phyloP scores from a whole-genome alignment of 2,113 vertebrate species.

The Haliaeetus leucogaster region DNA sequence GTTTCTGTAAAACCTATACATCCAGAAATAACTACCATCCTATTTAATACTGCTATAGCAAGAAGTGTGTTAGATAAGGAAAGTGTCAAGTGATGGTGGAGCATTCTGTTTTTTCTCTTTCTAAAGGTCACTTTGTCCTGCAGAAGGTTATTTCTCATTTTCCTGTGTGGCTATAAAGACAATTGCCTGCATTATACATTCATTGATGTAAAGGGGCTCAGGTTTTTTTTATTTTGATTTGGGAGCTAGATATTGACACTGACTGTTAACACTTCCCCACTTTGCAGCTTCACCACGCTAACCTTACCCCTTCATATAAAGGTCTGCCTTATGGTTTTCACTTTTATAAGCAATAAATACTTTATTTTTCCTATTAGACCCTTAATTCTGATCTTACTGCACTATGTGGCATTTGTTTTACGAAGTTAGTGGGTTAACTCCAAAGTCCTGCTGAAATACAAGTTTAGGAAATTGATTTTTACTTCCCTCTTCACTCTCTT shows the following conservation, averaged over 20 bases:
- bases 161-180: background rate
- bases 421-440: background rate
- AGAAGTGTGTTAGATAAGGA: background rate
- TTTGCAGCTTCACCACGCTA: background rate
- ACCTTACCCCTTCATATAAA: background rate
- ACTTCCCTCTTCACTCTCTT: background rate
- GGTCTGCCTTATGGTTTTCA: background rate
- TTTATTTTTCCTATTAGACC: conserved; percentile 19
- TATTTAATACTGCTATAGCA: background rate
- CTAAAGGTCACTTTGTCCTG: background rate
- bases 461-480: conserved; percentile 34
- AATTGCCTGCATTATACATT: background rate
- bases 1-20: background rate
- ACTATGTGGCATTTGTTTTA: conserved; percentile 19
- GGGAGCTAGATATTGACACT: background rate
- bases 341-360: conserved; percentile 12
- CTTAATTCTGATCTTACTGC: conserved; percentile 21
- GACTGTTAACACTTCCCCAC: background rate
- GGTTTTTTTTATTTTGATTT: background rate
- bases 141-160: background rate
- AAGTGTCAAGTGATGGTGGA: background rate
- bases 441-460: conserved; percentile 16
- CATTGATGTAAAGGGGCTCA: background rate
- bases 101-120: background rate
- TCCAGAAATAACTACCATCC: background rate